Base-by-base conservation (phyloP, 2,888 invertebrate species). In the Synanthedon formicaeformis region DNA sequence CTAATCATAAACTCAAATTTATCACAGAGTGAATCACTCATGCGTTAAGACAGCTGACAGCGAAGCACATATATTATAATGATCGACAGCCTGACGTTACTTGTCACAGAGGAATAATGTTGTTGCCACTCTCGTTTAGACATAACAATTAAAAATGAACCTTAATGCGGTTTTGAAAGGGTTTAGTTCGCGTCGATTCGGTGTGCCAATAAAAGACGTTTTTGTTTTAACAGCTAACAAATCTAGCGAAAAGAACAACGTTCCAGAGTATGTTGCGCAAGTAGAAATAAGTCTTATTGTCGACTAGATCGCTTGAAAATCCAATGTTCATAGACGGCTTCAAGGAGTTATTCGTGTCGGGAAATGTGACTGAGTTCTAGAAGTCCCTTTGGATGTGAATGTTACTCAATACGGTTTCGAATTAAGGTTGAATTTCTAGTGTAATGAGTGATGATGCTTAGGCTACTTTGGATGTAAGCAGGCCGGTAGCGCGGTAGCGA, bases 1-100 rank as follows among this genome's bases (percentile, higher is more conserved):
- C 84, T 86, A 86, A 87, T 87, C 86, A 87, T 84, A 84, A 86
- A 84, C 85, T 84, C 77, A 79, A 85, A 86, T 87, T 87, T 86
- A 87, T 87, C 85, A 83, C 77, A 75, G 75, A 84, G 85, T 86
- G 86, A 87, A 86, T 86, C 86, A 85, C 83, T 86, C 86, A 85
- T 82, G 81, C 78, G 78, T 75, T 74, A 72, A 81, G 86, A 85
- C 86, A 85, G 85, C 81, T 85, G 86, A 86, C 86, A 85, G 84
- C 78, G 72, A 76, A 73, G 81, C 83, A 79, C 85, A 87, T 87
- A 87, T 78, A 85, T 87, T 87, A 85, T 78, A 83, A 80, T 87
- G 86, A 87, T 86, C 84, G 86, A 87, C 86, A 85, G 78, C 81
- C 79, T 78, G 84, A 86, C 84, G 78, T 80, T 77, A 70, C 84